phyloP scores from a whole-genome alignment of 2,888 invertebrate species.

The Drosophila algonquin region DNA sequence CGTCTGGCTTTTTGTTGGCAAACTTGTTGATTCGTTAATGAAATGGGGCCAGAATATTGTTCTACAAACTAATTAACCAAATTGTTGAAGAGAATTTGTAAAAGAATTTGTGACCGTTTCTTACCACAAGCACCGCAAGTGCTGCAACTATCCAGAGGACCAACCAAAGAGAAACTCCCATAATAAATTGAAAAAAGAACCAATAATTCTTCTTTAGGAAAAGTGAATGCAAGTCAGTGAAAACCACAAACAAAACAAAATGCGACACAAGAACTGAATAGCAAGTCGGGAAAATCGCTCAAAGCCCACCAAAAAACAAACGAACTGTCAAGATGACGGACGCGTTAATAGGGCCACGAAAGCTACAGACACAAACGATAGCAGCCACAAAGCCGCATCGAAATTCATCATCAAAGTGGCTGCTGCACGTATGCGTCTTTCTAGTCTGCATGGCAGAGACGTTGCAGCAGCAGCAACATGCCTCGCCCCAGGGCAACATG shows the following conservation, averaged over 20 bases:
- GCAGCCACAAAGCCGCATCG: conserved; percentile 24
- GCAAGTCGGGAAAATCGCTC: conserved; percentile 51
- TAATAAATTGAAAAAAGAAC: conserved; percentile 1
- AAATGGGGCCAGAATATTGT: conserved; percentile 12
- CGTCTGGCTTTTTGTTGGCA: background rate
- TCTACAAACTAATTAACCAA: background rate
- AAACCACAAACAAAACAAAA: conserved; percentile 17
- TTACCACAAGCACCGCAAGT: background rate
- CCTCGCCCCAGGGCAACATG: conserved; percentile 62
- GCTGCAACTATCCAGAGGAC: conserved; percentile 43
- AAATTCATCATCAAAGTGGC: conserved; percentile 40
- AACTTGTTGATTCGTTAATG: conserved; percentile 25
- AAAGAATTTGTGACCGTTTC: background rate
- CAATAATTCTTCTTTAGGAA: conserved; percentile 9
- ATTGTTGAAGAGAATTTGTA: background rate
- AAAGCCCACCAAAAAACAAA: conserved; percentile 51
- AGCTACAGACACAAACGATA: conserved; percentile 38
- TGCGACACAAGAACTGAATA: conserved; percentile 39
- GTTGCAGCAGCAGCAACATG: conserved; percentile 58
- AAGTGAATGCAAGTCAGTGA: conserved; percentile 4
- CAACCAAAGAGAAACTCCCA: conserved; percentile 1
- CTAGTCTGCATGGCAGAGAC: conserved; percentile 69
- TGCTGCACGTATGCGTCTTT: conserved; percentile 66
- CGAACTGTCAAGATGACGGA: conserved; percentile 79
- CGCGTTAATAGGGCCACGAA: conserved; percentile 48